Conservation (phyloP, 2,113 vertebrate genomes). For the Gymnogyps californianus region DNA sequence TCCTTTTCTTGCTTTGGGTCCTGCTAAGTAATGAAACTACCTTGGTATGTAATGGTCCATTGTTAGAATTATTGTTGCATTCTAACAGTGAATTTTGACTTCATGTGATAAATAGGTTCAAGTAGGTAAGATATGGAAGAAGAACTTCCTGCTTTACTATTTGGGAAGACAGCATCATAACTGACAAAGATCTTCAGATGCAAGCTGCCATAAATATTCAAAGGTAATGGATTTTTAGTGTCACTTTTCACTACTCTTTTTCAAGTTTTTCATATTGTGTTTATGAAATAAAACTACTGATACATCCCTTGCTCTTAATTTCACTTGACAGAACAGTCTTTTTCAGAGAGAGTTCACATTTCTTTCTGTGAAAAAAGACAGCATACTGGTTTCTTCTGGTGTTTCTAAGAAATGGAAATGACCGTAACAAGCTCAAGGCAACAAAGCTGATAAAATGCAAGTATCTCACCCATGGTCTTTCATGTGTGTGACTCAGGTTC, state of each 20-base stretch:
- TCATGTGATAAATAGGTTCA: background rate
- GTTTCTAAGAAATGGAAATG: background rate
- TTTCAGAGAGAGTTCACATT: background rate
- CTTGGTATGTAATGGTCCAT: background rate
- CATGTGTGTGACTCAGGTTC: background rate
- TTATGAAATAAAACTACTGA: background rate
- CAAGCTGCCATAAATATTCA: background rate
- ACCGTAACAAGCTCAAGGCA: background rate
- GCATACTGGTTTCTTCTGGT: background rate
- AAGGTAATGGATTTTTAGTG: background rate
- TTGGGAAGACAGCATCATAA: background rate
- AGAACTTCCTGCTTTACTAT: background rate
- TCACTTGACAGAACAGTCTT: background rate
- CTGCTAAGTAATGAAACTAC: background rate
- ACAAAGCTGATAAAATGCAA: background rate
- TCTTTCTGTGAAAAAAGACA: background rate
- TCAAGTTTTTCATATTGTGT: background rate
- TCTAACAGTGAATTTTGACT: slow-evolving; percentile 2
- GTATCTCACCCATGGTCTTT: background rate
- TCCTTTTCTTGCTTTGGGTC: background rate
- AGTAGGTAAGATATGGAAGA: background rate
- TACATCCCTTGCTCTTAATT: background rate
- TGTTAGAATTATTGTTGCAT: background rate
- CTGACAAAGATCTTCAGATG: background rate
- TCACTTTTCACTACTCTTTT: background rate